phyloP scores from a whole-genome alignment of 2,888 invertebrate genomes.

The Phymatocera aterrima region DNA sequence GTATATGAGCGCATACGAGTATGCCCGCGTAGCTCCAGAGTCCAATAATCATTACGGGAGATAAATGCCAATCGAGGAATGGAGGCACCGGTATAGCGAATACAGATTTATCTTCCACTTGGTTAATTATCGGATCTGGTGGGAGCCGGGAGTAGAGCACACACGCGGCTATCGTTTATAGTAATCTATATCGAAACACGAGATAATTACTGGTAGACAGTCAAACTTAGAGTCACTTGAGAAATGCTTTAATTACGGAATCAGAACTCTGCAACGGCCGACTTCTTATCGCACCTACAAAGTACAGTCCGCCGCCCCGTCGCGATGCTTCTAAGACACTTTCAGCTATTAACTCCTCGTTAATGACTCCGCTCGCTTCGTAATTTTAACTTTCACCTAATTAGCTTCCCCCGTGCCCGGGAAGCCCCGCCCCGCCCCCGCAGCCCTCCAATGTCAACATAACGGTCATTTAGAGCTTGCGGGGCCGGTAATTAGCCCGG shows the following conservation, averaged over 20 bases:
- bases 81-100: neutral
- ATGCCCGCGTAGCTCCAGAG: neutral
- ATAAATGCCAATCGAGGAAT: neutral
- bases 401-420: neutral
- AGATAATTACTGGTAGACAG: conserved; percentile 20
- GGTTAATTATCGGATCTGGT: conserved; percentile 1
- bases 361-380: conserved; percentile 8
- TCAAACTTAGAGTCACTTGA: neutral
- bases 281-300: conserved; percentile 29
- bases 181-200: neutral
- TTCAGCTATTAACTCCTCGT: conserved; percentile 13
- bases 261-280: neutral
- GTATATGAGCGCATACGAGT: neutral
- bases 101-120: neutral
- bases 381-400: conserved; percentile 24
- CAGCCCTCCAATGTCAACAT: conserved; percentile 15
- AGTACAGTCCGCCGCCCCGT: no score
- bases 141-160: neutral
- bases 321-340: neutral
- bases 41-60: neutral
- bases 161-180: neutral
- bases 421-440: no score
- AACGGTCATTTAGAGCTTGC: conserved; percentile 25
- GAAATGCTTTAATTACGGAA: conserved; percentile 15
- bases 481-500: conserved; percentile 9